Evolutionary conservation across 2,113 vertebrate species (phyloP), one percentile per base, ranked within the genome.

Genomic region (Microcebus lehilahytsara): DNA sequence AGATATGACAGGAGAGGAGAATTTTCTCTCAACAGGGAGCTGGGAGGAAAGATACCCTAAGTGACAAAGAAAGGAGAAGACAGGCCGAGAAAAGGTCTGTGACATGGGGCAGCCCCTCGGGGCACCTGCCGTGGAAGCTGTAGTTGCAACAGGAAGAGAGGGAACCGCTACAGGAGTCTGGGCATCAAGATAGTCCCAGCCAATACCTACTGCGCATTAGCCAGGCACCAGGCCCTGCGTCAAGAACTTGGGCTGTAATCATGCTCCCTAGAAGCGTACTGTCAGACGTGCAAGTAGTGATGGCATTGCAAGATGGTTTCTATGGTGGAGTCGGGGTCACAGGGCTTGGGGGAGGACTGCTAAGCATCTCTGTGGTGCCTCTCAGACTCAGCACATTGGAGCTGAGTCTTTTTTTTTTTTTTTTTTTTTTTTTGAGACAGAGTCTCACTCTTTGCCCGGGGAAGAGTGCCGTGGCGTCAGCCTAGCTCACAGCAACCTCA

Each of bases 201-300:
- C 16, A 62, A 34, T 2, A 51, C 6, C 12, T 34, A 2, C 37
- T 46, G 42, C 37, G 34, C 16, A 74, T 34, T 2, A 86, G 46
- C 77, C 0, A 49, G 32, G 53, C 2, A 17, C 30, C 40, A 3
- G 13, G 42, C 30, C 60, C 60, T 20, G 9, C 16, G 0, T 34
- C 17, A 46, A 67, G 83, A 53, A 17, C 51, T 46, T 37, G 5
- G 34, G 32, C 62, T 64, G 30, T 11, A 27, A 12, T n/a, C n/a
- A n/a, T n/a, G 62, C 25, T 56, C 23, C 14, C 19, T 46, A 23
- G 20, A 40, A 37, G 34, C 10, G 25, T 16, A 12, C n/a, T 53
- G 56, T 27, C 25, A 32, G 77, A 40, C 22, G 5, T 27, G 49
- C 9, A 58, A 27, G 12, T 6, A 30, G 17, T 8, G 2, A 3